These are phyloP conservation scores for Merodon equestris DNA, from an alignment of 2,888 invertebrate species.

Conservation along the genomic window DNA sequence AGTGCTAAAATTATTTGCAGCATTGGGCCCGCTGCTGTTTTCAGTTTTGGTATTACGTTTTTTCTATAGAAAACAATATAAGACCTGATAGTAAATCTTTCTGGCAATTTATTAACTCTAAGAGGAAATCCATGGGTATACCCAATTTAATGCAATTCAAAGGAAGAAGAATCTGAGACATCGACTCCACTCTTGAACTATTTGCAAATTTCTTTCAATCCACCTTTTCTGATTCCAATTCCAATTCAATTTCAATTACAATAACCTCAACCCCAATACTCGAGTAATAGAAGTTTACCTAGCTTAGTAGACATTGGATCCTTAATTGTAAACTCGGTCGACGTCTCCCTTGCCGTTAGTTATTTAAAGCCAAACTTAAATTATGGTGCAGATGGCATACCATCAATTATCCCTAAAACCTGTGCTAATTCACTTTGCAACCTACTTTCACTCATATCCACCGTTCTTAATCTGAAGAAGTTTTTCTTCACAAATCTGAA, in stretches of 20 bases:
- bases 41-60: no score
- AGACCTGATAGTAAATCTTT: neutral
- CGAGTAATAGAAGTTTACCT: no score
- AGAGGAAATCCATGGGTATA: no score
- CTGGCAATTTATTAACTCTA: neutral
- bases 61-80: constrained; percentile 6
- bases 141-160: neutral
- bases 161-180: neutral
- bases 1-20: no score
- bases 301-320: neutral
- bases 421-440: constrained; percentile 4
- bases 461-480: neutral
- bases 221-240: constrained; percentile 1
- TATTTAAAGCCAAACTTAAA: no score
- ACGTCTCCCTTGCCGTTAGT: neutral
- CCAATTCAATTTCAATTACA: neutral
- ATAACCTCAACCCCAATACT: no score
- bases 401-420: constrained; percentile 2
- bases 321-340: neutral
- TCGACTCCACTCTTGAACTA: constrained; percentile 2
- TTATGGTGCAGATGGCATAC: constrained; percentile 1
- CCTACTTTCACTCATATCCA: neutral
- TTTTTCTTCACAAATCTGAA: neutral
- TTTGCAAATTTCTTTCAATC: neutral
- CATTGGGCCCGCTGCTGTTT: no score